Evolutionary conservation across 1,140 invertebrate species (phyloP), one percentile per base, ranked within the genome.

Genomic region (Phymastichus coffea): DNA sequence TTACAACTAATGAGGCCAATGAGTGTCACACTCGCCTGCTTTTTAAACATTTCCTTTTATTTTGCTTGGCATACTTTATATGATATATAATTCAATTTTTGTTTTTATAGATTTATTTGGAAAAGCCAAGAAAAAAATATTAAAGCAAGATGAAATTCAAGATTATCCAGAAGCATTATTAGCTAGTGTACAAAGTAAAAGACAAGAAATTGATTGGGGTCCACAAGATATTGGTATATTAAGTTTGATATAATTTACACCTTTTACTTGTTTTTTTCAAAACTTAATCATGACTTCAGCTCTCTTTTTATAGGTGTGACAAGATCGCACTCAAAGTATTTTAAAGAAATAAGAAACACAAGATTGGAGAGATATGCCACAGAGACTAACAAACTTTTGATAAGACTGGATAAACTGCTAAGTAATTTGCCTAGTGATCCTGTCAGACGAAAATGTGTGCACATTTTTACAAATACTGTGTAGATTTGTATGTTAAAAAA

Each of bases 311-410:
- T 57, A 88, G 87, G 94, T 63, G 78, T 80, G 12, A 85, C 77
- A 14, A 82, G 82, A 63, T 86, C 81, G 59, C 88, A 94, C 66
- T 90, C 87, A 9, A 85, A 88, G 49, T 87, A 88, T 73, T 97
- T 95, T 73, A 91, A 90, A 74, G 84, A 84, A 26, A 81, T 92
- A 56, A 78, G 91, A 70, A 87, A 87, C 68, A 75, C 82, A 2
- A 81, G 87, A 66, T 80, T 97, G 59, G 93, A 97, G 78, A 84
- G 92, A 72, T 93, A 91, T 79, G 91, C 94, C 0, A 88, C 91
- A 22, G 94, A 97, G 81, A 98, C 95, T 2, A 99, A 99, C 77
- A 98, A 97, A 76, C 78, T 98, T 15, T 83, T 98, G 26, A 97
- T 98, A 69, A 83, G 96, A 68, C 74, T 99, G 65, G 94, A 98